Evolutionary conservation across 2,888 invertebrate species (phyloP), one percentile per base, ranked within the genome.

Genomic region (Euphydryas editha): DNA sequence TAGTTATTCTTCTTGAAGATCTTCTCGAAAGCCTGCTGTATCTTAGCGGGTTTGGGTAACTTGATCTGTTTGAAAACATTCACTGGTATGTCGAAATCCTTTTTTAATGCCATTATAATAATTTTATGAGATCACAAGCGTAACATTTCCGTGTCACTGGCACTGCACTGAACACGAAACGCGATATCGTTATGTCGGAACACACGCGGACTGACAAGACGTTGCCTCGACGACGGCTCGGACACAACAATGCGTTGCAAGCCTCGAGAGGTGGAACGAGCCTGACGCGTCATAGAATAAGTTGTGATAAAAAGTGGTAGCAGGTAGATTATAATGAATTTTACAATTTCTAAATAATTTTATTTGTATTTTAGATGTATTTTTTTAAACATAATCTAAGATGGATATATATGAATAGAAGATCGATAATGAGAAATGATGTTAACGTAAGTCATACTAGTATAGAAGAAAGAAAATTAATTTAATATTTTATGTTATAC

Each of bases 1-100:
- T 92, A 92, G 78, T 81, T 90, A 76, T 88, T 91, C 82, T 86
- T 88, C 81, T 90, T 89, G 81, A 92, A 92, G 67, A 91, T 76
- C 77, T 86, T 90, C 71, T 91, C 90, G 78, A 92, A 78, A 4
- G 91, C 92, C 74, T 88, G 86, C 58, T 84, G 85, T 64, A 86
- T 67, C 76, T 85, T 86, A 39, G 76, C 77, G 21, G 81, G 72
- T 72, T 84, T 85, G 0, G 85, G 84, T 17, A 92, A 78, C 78
- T 90, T 92, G 7, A 87, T 84, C 76, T 81, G 86, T 82, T 92
- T 92, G 74, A 91, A 87, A 79, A 89, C 87, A 84, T 83, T 91
- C 74, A 80, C 83, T 65, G 87, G 85, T 37, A 87, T 73, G 73
- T 88, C 88, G 83, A 88, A 88, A 86, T 92, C 91, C 81, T 88